A percentile compares a stretch with the other conserved stretches of the same genome.
Conservation (phyloP, 2,888 invertebrate species). For the Allacma fusca region DNA sequence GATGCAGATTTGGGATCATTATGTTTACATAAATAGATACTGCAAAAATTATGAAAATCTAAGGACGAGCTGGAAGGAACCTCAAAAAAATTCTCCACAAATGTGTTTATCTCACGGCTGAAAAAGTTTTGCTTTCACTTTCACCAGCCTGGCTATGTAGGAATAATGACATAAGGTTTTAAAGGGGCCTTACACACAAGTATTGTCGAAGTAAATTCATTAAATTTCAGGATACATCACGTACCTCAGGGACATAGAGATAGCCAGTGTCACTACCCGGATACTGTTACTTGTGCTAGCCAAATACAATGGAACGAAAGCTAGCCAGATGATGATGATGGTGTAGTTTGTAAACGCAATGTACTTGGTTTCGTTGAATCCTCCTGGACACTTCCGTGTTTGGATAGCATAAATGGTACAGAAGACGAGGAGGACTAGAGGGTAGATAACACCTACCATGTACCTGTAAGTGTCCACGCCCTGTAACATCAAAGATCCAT, state of each 20-base stretch:
- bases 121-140: no score
- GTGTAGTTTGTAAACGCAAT: slow-evolving; percentile 70
- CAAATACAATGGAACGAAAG: slow-evolving; percentile 69
- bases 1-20: no score
- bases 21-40: no score
- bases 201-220: no score
- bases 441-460: slow-evolving; percentile 67
- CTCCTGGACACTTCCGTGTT: slow-evolving; percentile 70
- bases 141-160: no score
- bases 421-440: slow-evolving; percentile 67
- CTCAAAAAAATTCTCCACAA: no score
- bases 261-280: slow-evolving; percentile 67
- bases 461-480: slow-evolving; percentile 68
- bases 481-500: slow-evolving; percentile 36
- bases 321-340: slow-evolving; percentile 69
- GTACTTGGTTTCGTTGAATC: slow-evolving; percentile 70
- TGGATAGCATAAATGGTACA: slow-evolving; percentile 70
- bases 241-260: slow-evolving; percentile 67
- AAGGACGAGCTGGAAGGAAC: no score
- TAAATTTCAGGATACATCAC: background rate
- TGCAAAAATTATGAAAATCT: no score
- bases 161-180: background rate
- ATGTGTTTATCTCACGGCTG: no score
- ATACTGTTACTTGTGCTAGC: slow-evolving; percentile 67
- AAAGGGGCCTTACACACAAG: background rate